phyloP scores from a whole-genome alignment of 2,888 invertebrate genomes.

The Drosophila niveifrons region DNA sequence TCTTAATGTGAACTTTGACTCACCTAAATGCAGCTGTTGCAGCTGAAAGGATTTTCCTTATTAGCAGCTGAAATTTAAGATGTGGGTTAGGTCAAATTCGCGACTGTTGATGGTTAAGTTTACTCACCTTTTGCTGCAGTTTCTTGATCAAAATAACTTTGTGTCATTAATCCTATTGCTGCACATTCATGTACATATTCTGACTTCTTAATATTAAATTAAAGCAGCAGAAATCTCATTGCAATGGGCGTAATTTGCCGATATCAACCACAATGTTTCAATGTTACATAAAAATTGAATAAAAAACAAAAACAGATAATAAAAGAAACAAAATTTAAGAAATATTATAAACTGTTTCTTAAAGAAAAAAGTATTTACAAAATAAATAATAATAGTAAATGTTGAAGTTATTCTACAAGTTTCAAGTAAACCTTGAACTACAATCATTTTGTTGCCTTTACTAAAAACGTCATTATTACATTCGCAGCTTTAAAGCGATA shows the following conservation, averaged over 20 bases:
- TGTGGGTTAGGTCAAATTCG: background rate
- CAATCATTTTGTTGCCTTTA: too few species aligned
- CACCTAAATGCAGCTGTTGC: background rate
- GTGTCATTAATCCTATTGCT: background rate
- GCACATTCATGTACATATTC: background rate
- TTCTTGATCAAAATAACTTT: background rate
- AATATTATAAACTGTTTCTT: too few species aligned
- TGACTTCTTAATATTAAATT: background rate
- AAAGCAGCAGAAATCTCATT: too few species aligned
- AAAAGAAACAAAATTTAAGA: too few species aligned
- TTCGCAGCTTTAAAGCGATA: background rate
- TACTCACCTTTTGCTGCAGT: background rate
- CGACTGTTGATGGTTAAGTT: background rate
- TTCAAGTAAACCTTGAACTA: too few species aligned
- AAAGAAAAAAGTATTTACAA: too few species aligned
- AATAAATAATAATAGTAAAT: too few species aligned
- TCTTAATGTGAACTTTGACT: slow-evolving; percentile 6
- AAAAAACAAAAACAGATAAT: too few species aligned
- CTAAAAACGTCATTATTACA: background rate
- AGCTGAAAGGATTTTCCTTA: background rate
- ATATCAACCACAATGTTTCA: too few species aligned
- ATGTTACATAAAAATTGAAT: too few species aligned
- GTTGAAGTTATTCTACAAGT: too few species aligned
- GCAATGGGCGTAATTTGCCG: too few species aligned
- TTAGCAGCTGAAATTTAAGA: background rate